Evolutionary conservation across 1,140 invertebrate genomes (phyloP), one percentile per base, ranked within the genome.

Genomic region (Chironomus striatipennis): DNA sequence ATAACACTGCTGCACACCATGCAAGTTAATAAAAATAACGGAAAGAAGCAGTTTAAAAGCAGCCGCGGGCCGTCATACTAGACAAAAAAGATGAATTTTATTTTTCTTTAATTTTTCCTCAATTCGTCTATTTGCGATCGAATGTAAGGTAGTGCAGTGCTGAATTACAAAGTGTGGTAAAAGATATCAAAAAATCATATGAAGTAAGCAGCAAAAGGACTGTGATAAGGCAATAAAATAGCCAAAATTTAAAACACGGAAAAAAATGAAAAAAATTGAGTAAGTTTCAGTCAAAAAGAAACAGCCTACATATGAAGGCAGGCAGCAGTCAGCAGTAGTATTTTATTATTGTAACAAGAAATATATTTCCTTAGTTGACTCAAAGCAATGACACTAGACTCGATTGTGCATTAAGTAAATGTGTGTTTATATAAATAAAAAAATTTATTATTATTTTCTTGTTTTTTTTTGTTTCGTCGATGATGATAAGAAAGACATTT

Each of bases 201-300:
- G 47, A n/a, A 57, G 47, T 57, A n/a, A 57, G n/a, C 47, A 57
- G 47, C 47, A 57, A 57, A 57, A 15, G 47, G 47, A 57, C 47
- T 57, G 47, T 57, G 47, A 57, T 57, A 57, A 57, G n/a, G n/a
- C n/a, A 57, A 57, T 57, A 57, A 57, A 57, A 57, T 12, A 57
- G 47, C 47, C 47, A 57, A 57, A 57, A 57, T n/a, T 5, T 34
- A 34, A 5, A 57, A 57, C 47, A 57, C 12, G 47, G 12, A 57
- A 57, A 57, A 57, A 57, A 57, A 57, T 57, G 15, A 57, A 57
- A n/a, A 57, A n/a, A 57, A 57, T 57, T 57, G 47, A 57, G 47
- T 57, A 57, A 57, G 47, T 57, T 57, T 34, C 24, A 34, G 24
- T 34, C 24, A 34, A 34, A 34, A 34, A 34, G 47, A 57, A 57